Evolutionary conservation across 2,797 vertebrate genomes (phyloP), one percentile per base, ranked within the genome.

Genomic region (Lutjanus argentimaculatus): DNA sequence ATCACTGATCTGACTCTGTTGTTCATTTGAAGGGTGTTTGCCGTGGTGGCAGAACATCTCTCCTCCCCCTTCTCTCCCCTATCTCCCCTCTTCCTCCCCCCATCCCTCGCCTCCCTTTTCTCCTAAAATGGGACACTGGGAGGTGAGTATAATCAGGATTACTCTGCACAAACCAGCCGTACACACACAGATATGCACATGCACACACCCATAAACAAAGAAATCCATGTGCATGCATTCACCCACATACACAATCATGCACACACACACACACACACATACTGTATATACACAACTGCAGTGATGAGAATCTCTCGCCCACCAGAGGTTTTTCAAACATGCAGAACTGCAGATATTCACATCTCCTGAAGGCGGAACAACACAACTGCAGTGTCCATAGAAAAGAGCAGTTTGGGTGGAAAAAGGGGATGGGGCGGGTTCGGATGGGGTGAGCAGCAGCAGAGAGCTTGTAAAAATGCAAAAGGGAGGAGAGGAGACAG

Each of bases 61-160:
- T 88, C 79, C 82, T 83, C 85, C 84, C 71, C 59, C 56, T 52
- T 75, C 70, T 45, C 79, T 49, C 73, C 73, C 79, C 79, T 58
- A 75, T 49, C 65, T 67, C 77, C 81, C 61, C 81, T 56, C 57
- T 80, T 75, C 77, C 85, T n/a, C 81, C 87, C 81, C 86, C 77
- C 55, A 59, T 77, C 66, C 80, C 77, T 86, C n/a, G 42, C 79
- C 58, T 89, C 79, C 79, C 77, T 87, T 91, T 91, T 89, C 89
- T 79, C 83, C 88, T 85, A 92, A 95, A 93, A 91, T 91, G 92
- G 92, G 90, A 92, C 90, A 90, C 88, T 82, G 85, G 86, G 93
- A 93, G 90, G 91, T 91, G 92, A 88, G 90, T 81, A 89, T 92
- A 93, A 94, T 92, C 90, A 84, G 92, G 94, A 94, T 93, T 94